Evolutionary conservation across 1,140 invertebrate species (phyloP), one percentile per base, ranked within the genome.

Genomic region (Lepidurus couesii): DNA sequence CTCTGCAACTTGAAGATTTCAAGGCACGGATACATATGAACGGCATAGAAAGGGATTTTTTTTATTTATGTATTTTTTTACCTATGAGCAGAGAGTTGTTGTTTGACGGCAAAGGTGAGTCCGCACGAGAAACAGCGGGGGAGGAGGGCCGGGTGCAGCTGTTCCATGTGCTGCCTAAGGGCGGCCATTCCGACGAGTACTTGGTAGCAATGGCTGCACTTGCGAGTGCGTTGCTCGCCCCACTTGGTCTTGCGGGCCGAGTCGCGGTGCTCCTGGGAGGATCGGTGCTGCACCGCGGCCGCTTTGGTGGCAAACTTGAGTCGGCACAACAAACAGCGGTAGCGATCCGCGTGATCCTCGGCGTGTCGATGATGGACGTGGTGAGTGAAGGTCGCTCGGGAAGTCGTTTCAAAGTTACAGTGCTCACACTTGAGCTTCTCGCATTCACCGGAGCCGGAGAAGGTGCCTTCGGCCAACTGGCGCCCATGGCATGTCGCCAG

Each of bases 51-150:
- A 24, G 24, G 24, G 24, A 24, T 24, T 24, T 26, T 73, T 79
- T 24, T 24, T 73, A 42, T 74, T 26, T n/a, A 21, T 44, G 13
- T 43, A 74, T n/a, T 74, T 10, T 6, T 11, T n/a, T 34, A 80
- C 79, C 79, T 80, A 73, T 93, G 92, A 16, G 88, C 87, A 0
- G 90, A 89, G 8, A 93, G 86, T 81, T 92, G 91, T 85, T 93
- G 92, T 1, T 90, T 87, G 0, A 92, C 84, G 1, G 88, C 87
- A 81, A 94, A 93, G 13, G 86, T 84, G 81, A 85, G 83, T 0
- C 90, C 91, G 81, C 92, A 94, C 77, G 87, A 87, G 0, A 89
- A 86, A 82, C 91, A 93, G 43, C 89, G 90, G 83, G 80, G 87
- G 83, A 82, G 87, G 42, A 85, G 82, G 73, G 90, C 85, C 0